A percentile compares a stretch with the other conserved stretches of the same genome.
Evolutionary conservation across 1,140 invertebrate species (phyloP).

Genomic region (Pseudomyrmex concolor): DNA sequence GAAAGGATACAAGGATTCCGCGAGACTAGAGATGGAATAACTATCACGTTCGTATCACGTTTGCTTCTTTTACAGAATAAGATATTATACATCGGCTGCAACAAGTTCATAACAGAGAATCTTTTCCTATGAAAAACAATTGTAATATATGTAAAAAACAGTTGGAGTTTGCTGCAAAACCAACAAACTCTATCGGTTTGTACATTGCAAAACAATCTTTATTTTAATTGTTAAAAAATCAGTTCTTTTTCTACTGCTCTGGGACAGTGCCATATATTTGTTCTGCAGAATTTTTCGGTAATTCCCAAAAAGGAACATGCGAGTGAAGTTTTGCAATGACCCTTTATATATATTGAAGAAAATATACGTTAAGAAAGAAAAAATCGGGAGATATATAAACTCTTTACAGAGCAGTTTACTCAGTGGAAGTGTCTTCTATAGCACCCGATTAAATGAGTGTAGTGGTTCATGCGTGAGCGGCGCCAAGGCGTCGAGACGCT

Average conservation of each 20-base stretch:
- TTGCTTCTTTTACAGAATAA: background rate
- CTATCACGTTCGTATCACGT: conserved; percentile 3
- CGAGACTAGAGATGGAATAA: conserved; percentile 28
- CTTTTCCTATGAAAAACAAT: too few relatives aligned
- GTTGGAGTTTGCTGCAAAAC: too few relatives aligned
- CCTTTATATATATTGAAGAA: background rate
- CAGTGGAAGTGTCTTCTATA: conserved; percentile 3
- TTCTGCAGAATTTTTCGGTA: too few relatives aligned
- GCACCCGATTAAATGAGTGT: conserved; percentile 4
- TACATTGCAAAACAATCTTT: too few relatives aligned
- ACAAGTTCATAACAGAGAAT: background rate
- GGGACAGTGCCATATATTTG: too few relatives aligned
- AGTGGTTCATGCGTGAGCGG: conserved; percentile 56
- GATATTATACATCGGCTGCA: background rate
- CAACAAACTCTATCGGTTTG: too few relatives aligned
- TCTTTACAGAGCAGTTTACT: conserved; percentile 45
- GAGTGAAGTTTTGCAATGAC: too few relatives aligned
- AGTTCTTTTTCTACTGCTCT: too few relatives aligned
- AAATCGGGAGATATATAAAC: conserved; percentile 23
- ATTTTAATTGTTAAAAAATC: too few relatives aligned
- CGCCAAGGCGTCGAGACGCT: conserved; percentile 74
- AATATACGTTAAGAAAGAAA: background rate
- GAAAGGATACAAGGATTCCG: background rate
- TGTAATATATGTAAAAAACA: too few relatives aligned
- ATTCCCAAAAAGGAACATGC: too few relatives aligned